Percentiles rank a stretch among this genome's conserved stretches.
Conservation (phyloP, 2,888 invertebrate species). For the Cheilosia pagana region DNA sequence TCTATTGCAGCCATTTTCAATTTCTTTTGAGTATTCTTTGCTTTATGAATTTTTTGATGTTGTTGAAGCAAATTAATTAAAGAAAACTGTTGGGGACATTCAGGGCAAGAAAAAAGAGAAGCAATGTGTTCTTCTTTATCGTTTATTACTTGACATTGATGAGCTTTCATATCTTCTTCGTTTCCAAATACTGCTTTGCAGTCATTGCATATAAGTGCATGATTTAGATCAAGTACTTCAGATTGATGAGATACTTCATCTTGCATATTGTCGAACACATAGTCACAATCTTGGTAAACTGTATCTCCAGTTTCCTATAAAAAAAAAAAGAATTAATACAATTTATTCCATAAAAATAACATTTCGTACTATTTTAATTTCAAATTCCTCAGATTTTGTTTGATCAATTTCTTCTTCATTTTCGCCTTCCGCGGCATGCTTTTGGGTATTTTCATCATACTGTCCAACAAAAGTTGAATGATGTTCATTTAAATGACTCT, state of each 20-base stretch:
- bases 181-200: slow-evolving; percentile 21
- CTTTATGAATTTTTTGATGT: slow-evolving; percentile 50
- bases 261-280: slow-evolving; percentile 1
- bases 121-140: background rate
- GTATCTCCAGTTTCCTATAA: slow-evolving; percentile 36
- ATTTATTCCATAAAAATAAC: background rate
- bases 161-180: slow-evolving; percentile 9
- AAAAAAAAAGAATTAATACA: background rate
- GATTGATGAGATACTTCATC: slow-evolving; percentile 47
- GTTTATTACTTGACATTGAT: slow-evolving; percentile 10
- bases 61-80: slow-evolving; percentile 35
- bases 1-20: background rate
- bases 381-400: background rate
- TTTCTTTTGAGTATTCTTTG: slow-evolving; percentile 6
- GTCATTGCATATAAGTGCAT: slow-evolving; percentile 8
- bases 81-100: slow-evolving; percentile 38
- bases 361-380: slow-evolving; percentile 21
- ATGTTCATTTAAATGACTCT: slow-evolving; percentile 35
- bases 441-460: slow-evolving; percentile 9
- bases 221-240: background rate
- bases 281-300: slow-evolving; percentile 28
- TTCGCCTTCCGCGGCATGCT: slow-evolving; percentile 11
- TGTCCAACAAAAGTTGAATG: background rate
- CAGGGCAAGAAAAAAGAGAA: slow-evolving; percentile 37
- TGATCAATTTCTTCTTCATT: slow-evolving; percentile 11